A percentile compares a stretch with the other conserved stretches of the same genome.
Evolutionary conservation across 2,888 invertebrate genomes (phyloP).

Genomic region (Scaptomyza flava): DNA sequence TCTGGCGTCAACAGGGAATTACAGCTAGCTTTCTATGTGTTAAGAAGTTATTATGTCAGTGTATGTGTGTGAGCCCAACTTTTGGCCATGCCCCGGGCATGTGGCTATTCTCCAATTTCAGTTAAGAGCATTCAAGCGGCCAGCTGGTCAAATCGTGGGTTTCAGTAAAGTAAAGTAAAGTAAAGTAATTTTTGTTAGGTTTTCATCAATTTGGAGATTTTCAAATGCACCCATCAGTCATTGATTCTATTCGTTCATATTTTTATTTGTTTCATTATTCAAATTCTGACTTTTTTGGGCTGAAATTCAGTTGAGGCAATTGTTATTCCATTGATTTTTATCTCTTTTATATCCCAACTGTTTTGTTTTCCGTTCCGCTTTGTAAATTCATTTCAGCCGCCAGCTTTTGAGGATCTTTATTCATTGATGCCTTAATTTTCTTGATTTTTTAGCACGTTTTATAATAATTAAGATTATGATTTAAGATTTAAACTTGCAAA

Average conservation of each 20-base stretch:
- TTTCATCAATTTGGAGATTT: slow-evolving; percentile 21
- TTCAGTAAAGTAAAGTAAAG: slow-evolving; percentile 13
- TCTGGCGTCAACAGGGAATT: slow-evolving; percentile 28
- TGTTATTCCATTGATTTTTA: too few species aligned
- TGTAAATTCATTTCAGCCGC: slow-evolving; percentile 37
- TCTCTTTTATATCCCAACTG: too few species aligned
- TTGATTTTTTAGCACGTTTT: too few species aligned
- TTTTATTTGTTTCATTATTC: slow-evolving; percentile 42
- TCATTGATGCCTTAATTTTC: slow-evolving; percentile 34
- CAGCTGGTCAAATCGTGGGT: slow-evolving; percentile 23
- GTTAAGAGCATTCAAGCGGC: slow-evolving; percentile 35
- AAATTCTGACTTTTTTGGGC: slow-evolving; percentile 25
- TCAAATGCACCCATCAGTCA: slow-evolving; percentile 17
- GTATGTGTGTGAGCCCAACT: slow-evolving; percentile 9
- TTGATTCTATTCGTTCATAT: slow-evolving; percentile 19
- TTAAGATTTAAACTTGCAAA: too few species aligned
- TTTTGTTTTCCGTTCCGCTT: slow-evolving; percentile 30
- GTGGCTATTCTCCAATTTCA: slow-evolving; percentile 43
- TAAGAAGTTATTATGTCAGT: too few species aligned
- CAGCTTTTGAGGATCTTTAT: slow-evolving; percentile 18
- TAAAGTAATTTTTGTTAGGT: slow-evolving; percentile 7
- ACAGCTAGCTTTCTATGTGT: background rate
- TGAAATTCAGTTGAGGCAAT: slow-evolving; percentile 36
- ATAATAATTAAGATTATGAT: too few species aligned
- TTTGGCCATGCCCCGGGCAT: slow-evolving; percentile 27